Evolutionary conservation across 2,113 vertebrate species (phyloP).

Genomic region (Todiramphus chloris): DNA sequence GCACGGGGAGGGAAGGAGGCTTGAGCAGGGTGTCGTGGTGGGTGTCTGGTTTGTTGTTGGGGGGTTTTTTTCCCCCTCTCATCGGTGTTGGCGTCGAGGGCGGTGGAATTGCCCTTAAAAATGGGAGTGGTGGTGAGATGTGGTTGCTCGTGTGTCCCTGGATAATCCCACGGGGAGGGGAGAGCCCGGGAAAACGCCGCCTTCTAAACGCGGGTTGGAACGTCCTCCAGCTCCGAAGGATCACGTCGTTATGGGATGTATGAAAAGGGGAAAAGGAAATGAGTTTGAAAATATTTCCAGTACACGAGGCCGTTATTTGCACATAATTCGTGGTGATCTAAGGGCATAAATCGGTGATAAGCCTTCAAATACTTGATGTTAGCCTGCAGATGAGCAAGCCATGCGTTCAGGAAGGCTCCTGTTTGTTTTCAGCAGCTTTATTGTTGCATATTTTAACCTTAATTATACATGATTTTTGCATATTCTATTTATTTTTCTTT

Average conservation of each 20-base stretch:
- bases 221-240: neutral
- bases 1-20: neutral
- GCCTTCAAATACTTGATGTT: neutral
- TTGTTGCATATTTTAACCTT: neutral
- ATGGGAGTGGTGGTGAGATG: neutral
- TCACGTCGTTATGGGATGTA: neutral
- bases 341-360: neutral
- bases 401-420: fast-evolving
- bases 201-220: neutral
- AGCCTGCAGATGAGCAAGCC: neutral
- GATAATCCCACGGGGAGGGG: no score
- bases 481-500: neutral
- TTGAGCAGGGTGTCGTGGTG: no score
- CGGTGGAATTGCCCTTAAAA: neutral
- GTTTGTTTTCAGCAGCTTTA: neutral
- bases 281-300: neutral
- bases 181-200: neutral
- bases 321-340: neutral
- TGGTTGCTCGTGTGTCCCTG: neutral
- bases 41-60: no score
- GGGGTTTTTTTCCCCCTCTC: neutral
- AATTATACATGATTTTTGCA: neutral
- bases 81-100: neutral
- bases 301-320: neutral
- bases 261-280: neutral